Evolutionary conservation across 1,140 invertebrate genomes (phyloP).

Genomic region (fruit fly (Drosophila melanogaster)): DNA sequence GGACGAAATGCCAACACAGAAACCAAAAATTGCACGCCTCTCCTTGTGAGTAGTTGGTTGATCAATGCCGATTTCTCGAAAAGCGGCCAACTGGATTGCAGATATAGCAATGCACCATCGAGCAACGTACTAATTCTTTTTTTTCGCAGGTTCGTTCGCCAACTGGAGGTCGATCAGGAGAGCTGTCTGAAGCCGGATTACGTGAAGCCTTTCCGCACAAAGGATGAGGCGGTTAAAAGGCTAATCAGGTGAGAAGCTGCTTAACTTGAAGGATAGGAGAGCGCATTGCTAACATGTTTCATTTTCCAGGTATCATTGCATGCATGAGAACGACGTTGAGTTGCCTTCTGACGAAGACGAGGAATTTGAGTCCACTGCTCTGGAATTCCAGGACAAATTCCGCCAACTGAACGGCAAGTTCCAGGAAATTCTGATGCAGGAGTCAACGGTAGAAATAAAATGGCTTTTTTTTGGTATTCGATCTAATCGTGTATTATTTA

Average conservation of each 20-base stretch:
- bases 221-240: slow-evolving; percentile 91
- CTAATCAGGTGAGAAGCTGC: slow-evolving; percentile 86
- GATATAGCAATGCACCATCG: neutral
- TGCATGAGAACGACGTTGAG: slow-evolving; percentile 88
- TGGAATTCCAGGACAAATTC: slow-evolving; percentile 91
- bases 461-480: too few species aligned
- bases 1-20: slow-evolving; percentile 75
- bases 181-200: slow-evolving; percentile 91
- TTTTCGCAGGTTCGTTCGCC: slow-evolving; percentile 88
- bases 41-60: slow-evolving; percentile 85
- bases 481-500: neutral
- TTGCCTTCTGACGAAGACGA: slow-evolving; percentile 91
- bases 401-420: slow-evolving; percentile 92
- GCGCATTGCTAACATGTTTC: neutral
- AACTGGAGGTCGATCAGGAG: slow-evolving; percentile 91
- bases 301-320: slow-evolving; percentile 89
- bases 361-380: slow-evolving; percentile 90
- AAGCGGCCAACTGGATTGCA: slow-evolving; percentile 64
- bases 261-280: neutral
- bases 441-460: slow-evolving; percentile 89
- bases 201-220: slow-evolving; percentile 89
- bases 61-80: slow-evolving; percentile 74
- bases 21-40: slow-evolving; percentile 84
- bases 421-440: slow-evolving; percentile 91
- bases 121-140: slow-evolving; percentile 27